phyloP scores from a whole-genome alignment of 2,888 invertebrate species.

The Callyntrura sp. region DNA sequence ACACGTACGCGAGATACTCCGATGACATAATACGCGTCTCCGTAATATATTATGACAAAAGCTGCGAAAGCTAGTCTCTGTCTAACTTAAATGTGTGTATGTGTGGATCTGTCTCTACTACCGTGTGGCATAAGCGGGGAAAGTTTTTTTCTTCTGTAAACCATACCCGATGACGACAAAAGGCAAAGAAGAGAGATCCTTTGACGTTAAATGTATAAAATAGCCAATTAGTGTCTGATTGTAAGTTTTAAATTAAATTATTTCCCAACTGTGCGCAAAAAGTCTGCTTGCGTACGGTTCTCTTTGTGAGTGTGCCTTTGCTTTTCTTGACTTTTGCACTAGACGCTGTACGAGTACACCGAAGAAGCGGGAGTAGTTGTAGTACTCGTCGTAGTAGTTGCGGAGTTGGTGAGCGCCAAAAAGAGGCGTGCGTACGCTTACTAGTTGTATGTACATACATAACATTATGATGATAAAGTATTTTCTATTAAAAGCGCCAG shows the following conservation, averaged over 20 bases:
- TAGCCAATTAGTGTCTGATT: constrained; percentile 74
- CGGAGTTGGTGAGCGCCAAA: no score
- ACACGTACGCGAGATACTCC: neutral
- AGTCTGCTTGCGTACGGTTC: no score
- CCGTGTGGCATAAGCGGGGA: neutral
- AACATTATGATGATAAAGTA: constrained; percentile 18
- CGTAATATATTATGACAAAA: constrained; percentile 21
- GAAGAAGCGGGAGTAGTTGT: no score
- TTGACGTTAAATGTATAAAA: constrained; percentile 65
- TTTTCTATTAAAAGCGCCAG: constrained; percentile 9
- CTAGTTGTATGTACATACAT: neutral
- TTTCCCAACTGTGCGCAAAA: constrained; percentile 56
- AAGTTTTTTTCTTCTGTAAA: constrained; percentile 8
- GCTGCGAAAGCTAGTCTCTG: neutral
- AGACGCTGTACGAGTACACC: no score
- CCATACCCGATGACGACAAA: neutral
- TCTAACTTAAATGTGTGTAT: no score
- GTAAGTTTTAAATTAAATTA: constrained; percentile 72
- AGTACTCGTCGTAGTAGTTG: no score
- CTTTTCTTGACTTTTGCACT: no score
- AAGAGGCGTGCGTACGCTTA: neutral
- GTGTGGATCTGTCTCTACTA: neutral
- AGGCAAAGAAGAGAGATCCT: constrained; percentile 15
- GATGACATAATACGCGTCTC: neutral
- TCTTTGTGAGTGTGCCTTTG: neutral